A percentile compares a stretch with the other conserved stretches of the same genome.
Evolutionary conservation across 2,797 vertebrate species (phyloP).

Genomic region (Labeo calbasu): DNA sequence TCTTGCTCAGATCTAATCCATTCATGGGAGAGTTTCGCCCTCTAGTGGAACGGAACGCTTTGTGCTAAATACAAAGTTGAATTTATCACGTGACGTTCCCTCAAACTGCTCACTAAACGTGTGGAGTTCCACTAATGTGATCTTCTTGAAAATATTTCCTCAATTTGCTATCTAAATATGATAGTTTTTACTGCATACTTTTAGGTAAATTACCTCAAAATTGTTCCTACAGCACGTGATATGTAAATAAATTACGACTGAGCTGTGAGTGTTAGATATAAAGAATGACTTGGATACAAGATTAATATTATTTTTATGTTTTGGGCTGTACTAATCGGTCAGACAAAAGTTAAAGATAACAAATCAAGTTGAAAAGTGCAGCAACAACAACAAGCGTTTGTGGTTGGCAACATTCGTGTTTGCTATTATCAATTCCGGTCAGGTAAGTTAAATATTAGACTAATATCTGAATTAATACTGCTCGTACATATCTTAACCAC

Average conservation of each 20-base stretch:
- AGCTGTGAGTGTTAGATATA: neutral
- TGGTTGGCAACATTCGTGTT: no score
- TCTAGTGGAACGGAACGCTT: constrained; percentile 23
- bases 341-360: no score
- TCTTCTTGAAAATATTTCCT: neutral
- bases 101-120: neutral
- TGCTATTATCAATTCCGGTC: no score
- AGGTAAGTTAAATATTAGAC: no score
- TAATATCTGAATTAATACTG: no score
- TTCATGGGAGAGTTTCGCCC: neutral
- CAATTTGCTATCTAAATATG: neutral
- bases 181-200: neutral
- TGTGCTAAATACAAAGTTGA: neutral
- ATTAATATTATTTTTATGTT: no score
- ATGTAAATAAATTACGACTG: neutral
- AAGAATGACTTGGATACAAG: neutral
- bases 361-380: no score
- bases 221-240: neutral
- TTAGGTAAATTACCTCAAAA: neutral
- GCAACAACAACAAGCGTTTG: no score
- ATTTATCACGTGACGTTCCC: neutral
- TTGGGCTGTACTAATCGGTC: no score
- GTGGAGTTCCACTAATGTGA: neutral
- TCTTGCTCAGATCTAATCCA: neutral
- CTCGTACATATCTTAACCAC: no score